Percentiles rank a stretch among this genome's conserved stretches.
phyloP scores from a whole-genome alignment of 2,888 invertebrate species.

The Ophion obscuratus region DNA sequence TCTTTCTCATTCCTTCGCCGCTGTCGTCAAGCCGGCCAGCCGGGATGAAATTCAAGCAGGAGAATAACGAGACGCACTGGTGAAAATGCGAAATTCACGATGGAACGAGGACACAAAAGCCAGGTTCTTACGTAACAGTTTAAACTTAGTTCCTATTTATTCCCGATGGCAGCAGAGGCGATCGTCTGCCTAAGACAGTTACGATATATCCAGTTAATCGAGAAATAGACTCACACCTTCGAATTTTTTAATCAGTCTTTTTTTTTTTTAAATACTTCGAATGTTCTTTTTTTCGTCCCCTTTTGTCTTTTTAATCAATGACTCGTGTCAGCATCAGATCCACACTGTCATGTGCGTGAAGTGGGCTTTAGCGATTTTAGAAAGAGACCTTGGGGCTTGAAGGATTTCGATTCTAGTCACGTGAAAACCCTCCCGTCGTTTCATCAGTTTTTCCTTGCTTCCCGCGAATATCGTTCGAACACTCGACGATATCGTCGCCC shows the following conservation, averaged over 20 bases:
- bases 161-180: constrained; percentile 53
- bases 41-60: constrained; percentile 10
- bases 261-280: constrained; percentile 26
- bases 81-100: neutral
- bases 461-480: constrained; percentile 18
- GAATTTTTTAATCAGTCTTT: constrained; percentile 38
- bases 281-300: constrained; percentile 30
- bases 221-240: constrained; percentile 41
- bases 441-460: constrained; percentile 37
- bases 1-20: constrained; percentile 4
- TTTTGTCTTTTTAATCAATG: constrained; percentile 48
- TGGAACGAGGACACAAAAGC: constrained; percentile 26
- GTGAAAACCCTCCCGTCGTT: constrained; percentile 56
- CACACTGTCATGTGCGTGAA: constrained; percentile 31
- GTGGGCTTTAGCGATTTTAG: constrained; percentile 37
- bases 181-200: constrained; percentile 49
- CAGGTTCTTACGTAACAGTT: constrained; percentile 59
- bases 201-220: constrained; percentile 52
- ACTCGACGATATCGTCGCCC: constrained; percentile 12
- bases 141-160: constrained; percentile 78
- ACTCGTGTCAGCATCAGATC: constrained; percentile 48
- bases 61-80: neutral
- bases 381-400: constrained; percentile 49
- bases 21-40: neutral
- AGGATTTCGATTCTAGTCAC: constrained; percentile 67